phyloP scores from a whole-genome alignment of 1,140 invertebrate genomes.

The Sycophila sp. region DNA sequence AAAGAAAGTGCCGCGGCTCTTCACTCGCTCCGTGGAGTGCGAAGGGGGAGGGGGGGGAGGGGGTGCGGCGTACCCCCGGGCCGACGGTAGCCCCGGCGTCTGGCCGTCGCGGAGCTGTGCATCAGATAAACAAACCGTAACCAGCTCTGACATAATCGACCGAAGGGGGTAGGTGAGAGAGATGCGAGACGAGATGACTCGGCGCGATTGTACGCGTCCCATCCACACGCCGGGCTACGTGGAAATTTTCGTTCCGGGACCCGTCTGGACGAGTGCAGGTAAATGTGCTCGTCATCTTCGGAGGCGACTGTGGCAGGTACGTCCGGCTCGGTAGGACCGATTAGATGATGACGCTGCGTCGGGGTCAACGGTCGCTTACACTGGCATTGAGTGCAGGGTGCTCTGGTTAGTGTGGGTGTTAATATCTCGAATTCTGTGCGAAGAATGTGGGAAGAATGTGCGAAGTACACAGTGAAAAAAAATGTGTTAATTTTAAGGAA shows the following conservation, averaged over 20 bases:
- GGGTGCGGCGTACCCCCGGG: neutral
- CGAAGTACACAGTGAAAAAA: no score
- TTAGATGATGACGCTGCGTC: no score
- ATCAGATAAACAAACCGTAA: constrained; percentile 38
- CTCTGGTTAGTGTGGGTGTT: no score
- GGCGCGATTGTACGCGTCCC: constrained; percentile 10
- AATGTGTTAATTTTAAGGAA: no score
- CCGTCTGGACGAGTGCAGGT: neutral
- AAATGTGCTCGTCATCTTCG: neutral
- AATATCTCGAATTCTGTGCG: no score
- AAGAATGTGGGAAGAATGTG: no score
- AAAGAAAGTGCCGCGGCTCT: no score
- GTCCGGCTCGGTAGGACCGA: no score
- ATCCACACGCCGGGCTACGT: neutral
- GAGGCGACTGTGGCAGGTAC: neutral
- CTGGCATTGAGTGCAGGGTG: no score
- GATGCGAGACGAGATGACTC: constrained; percentile 22
- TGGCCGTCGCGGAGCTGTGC: constrained; percentile 2
- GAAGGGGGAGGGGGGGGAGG: no score
- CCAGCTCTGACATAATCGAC: constrained; percentile 36
- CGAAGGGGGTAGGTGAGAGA: constrained; percentile 12
- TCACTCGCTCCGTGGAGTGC: no score
- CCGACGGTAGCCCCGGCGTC: constrained; percentile 17
- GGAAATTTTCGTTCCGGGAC: constrained; percentile 14
- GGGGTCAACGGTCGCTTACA: no score